Evolutionary conservation across 2,113 vertebrate species (phyloP), one percentile per base, ranked within the genome.

Genomic region (Periophthalmodon schlosseri): DNA sequence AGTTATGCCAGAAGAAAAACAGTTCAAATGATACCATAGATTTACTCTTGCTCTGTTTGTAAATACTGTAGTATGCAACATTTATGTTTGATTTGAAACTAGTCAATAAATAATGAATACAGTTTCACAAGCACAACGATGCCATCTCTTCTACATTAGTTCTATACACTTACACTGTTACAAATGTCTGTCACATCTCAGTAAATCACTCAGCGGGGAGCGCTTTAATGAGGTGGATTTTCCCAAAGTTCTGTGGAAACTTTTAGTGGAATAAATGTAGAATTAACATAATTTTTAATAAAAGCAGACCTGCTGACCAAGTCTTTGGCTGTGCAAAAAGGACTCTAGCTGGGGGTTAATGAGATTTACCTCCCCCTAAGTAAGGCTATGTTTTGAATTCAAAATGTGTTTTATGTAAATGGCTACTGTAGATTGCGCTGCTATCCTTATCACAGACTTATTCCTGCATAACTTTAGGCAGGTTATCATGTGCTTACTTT

Each of bases 321-420:
- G 49, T 74, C 50, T 52, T 44, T 57, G 18, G 56, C 54, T 63
- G 13, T 64, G 46, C 54, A 74, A 81, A 69, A 75, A 44, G 28
- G 65, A 54, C 54, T 78, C 46, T 73, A 7, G 58, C 60, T 74
- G 58, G 11, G 56, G 65, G 64, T 67, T 72, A 71, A 76, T 77
- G 36, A 57, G 69, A 84, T 74, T 52, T 74, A 81, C 57, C 20
- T 68, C n/a, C 50, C 44, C 58, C 56, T 70, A 83, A 76, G 60
- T 73, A 47, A 56, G 28, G 39, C 24, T 61, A 70, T 57, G 70
- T 73, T 66, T 44, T 74, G 49, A 74, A 81, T 80, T 78, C 24
- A 65, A 80, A 76, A 77, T 77, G 10, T 28, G 56, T 68, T 84
- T 84, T 72, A 85, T 81, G 58, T 73, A 72, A 79, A 80, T 75